Percentiles rank a stretch among this genome's conserved stretches.
Evolutionary conservation across 1,140 invertebrate genomes (phyloP).

Genomic region (Brachionus rotundiformis): DNA sequence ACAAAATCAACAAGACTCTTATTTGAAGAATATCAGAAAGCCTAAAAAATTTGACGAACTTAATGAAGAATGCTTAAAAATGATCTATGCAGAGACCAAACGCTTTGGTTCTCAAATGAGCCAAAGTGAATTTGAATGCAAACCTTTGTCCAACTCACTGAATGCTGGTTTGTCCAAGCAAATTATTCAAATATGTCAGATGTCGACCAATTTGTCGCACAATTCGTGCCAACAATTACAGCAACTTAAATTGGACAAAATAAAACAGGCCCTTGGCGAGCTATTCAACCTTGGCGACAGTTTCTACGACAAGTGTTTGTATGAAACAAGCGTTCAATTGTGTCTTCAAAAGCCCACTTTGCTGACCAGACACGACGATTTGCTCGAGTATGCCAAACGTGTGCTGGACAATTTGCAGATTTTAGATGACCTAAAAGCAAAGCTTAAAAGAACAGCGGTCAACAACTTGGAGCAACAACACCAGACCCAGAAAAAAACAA

Average conservation of each 20-base stretch:
- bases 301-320: slow-evolving; percentile 27
- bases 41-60: slow-evolving; percentile 15
- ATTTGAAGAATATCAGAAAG: neutral
- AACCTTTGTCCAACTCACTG: neutral
- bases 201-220: slow-evolving; percentile 22
- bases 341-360: slow-evolving; percentile 31
- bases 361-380: slow-evolving; percentile 27
- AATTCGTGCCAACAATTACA: neutral
- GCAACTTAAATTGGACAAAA: slow-evolving; percentile 23
- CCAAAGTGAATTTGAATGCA: slow-evolving; percentile 43
- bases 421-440: neutral
- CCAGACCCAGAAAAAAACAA: neutral
- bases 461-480: neutral
- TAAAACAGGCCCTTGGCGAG: neutral
- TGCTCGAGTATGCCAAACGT: neutral
- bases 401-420: slow-evolving; percentile 7
- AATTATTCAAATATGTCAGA: slow-evolving; percentile 51
- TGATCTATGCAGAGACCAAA: neutral
- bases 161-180: neutral
- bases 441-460: neutral
- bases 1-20: neutral
- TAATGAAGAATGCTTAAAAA: neutral
- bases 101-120: neutral
- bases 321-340: slow-evolving; percentile 22
- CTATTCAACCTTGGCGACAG: neutral